Base-by-base conservation (phyloP, 1,140 invertebrate genomes). In the Helicoverpa armigera region DNA sequence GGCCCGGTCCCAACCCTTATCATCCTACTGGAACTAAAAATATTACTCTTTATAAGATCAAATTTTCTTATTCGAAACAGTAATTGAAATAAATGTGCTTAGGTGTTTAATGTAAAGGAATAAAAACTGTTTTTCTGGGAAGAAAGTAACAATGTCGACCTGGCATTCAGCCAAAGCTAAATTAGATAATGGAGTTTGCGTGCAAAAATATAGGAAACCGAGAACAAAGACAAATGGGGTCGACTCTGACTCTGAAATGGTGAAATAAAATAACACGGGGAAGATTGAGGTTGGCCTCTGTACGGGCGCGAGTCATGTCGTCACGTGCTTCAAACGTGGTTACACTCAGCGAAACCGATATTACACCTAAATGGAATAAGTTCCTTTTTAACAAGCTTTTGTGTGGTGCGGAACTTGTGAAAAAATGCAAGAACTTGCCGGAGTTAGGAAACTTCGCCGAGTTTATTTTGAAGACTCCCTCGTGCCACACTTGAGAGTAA, bases 111-210 rank as follows among this genome's bases (percentile, higher is more conserved):
- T 92, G 89, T 89, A 92, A 90, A 91, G 87, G 88, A 92, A 91
- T 88, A 89, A 94, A 92, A 92, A 87, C 84, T 90, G 85, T 83
- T 90, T 90, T 91, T 90, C 89, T 89, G 82, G 80, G 85, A 91
- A 92, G 90, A 90, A 92, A 91, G 90, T 90, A 92, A 93, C 89
- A 92, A 90, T 89, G 87, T 88, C 90, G 88, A 91, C 90, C 89
- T 94, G 93, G 93, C 93, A 93, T 93, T 91, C 89, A 89, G 92
- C 92, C 93, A 94, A 93, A 93, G 93, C 92, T 93, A 94, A 94
- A 94, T 94, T 94, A 94, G 93, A 94, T 94, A 94, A 94, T 94
- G 93, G 93, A 94, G 92, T 94, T 94, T 94, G 93, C 93, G 93
- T 94, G 93, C 93, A 94, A 94, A 94, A 94, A 94, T 94, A 94